Base-by-base conservation (phyloP, 2,888 invertebrate genomes). In the Mesorhabditis belari region DNA sequence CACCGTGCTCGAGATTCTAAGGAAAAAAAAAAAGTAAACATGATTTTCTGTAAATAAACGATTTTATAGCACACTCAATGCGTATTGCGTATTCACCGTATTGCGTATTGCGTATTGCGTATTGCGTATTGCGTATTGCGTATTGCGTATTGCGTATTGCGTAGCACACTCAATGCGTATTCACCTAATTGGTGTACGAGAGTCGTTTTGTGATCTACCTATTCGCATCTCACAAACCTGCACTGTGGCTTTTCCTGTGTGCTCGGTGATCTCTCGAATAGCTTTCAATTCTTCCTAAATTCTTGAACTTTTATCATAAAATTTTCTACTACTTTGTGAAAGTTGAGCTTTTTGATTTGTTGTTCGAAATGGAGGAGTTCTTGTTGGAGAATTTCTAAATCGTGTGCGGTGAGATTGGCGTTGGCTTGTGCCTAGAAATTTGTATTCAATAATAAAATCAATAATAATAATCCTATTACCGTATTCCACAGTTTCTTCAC, bases 281-380 rank as follows among this genome's bases (percentile, higher is more conserved):
- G 19, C 9, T 51, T 51, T 21, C 12, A 19, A 12, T 19, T 51
- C 52, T 51, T 51, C 19, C 52, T 19, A 19, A 23, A 51, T 9
- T 21, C n/a, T 51, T 12, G 21, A 21, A 51, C 21, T 9, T 23
- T 2, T 9, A 12, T n/a, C n/a, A n/a, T n/a, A n/a, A n/a, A n/a
- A n/a, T n/a, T n/a, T 35, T 17, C 17, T 17, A 61, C 54, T 19
- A 71, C 73, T 63, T 66, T 60, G 54, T 76, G 75, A 27, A 69
- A 67, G n/a, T 67, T 67, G 17, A 76, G 55, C 50, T 77, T 73
- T 57, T 60, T 66, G 51, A 75, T 49, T 27, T 76, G 73, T 49
- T 66, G 67, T 49, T 77, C 76, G 49, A 76, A 74, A 61, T 76
- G 74, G 5, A 64, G 57, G 6, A 77, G 61, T 57, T 77, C 76